A percentile compares a stretch with the other conserved stretches of the same genome.
Conservation (phyloP, 2,113 vertebrate species). For the Equus quagga region DNA sequence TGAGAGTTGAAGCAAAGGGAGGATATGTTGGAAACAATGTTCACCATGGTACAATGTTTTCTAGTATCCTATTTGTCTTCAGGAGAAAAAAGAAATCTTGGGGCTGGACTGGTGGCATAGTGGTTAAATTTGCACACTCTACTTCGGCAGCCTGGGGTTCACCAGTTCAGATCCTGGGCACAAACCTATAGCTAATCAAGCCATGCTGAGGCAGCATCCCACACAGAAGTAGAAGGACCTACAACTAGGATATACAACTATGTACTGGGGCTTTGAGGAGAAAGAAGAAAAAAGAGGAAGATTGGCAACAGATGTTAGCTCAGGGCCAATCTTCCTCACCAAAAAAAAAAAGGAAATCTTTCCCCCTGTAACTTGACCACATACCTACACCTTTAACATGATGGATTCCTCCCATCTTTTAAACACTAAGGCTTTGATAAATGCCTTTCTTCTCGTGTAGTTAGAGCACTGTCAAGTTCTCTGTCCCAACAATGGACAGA, state of each 20-base stretch:
- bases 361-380: not conserved
- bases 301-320: too few relatives aligned
- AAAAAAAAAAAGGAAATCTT: not conserved
- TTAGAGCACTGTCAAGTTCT: not conserved
- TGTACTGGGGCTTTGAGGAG: too few relatives aligned
- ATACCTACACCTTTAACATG: not conserved
- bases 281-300: too few relatives aligned
- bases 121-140: too few relatives aligned
- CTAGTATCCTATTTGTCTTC: not conserved
- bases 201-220: too few relatives aligned
- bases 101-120: too few relatives aligned
- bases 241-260: too few relatives aligned
- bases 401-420: not conserved
- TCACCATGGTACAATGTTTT: not conserved
- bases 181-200: too few relatives aligned
- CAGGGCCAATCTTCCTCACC: too few relatives aligned
- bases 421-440: not conserved
- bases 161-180: too few relatives aligned
- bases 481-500: not conserved
- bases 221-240: too few relatives aligned
- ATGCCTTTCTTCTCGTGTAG: not conserved
- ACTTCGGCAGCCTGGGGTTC: too few relatives aligned
- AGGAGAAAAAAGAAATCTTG: not conserved
- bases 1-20: not conserved
- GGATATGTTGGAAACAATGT: not conserved